Conservation (phyloP, 2,888 invertebrate genomes). For the Plebejus melissa region DNA sequence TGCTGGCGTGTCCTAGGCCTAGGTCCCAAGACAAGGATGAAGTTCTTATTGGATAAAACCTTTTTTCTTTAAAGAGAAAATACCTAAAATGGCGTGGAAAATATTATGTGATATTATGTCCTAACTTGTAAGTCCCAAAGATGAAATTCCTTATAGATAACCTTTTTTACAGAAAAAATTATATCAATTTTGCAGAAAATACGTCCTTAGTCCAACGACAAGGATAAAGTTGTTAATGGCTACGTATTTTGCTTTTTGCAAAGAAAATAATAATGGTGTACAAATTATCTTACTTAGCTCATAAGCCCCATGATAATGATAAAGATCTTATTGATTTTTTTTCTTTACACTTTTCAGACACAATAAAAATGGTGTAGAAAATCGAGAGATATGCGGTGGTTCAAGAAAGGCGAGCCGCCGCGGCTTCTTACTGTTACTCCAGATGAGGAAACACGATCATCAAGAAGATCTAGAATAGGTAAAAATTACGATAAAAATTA, state of each 20-base stretch:
- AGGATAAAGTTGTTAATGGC: no score
- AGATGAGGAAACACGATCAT: conserved; percentile 67
- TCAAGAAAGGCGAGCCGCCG: conserved; percentile 83
- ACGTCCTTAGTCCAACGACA: no score
- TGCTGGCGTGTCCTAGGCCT: neutral
- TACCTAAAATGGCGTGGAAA: conserved; percentile 47
- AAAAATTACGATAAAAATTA: conserved; percentile 29
- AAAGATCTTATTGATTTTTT: conserved; percentile 20
- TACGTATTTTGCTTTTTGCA: no score
- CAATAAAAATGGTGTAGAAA: conserved; percentile 47
- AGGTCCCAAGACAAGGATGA: neutral
- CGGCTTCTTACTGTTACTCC: conserved; percentile 84
- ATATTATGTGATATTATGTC: neutral
- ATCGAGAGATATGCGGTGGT: conserved; percentile 82
- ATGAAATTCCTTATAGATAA: no score
- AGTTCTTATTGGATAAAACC: neutral
- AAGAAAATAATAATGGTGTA: no score
- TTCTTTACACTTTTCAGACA: conserved; percentile 41
- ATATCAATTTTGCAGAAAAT: no score
- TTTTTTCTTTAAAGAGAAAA: conserved; percentile 39
- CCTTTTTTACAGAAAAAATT: no score
- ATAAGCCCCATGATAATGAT: neutral
- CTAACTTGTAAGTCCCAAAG: no score
- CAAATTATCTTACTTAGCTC: no score
- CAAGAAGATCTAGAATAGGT: conserved; percentile 73